Conservation (phyloP, 1,140 invertebrate species). For the Calephelis virginiensis region DNA sequence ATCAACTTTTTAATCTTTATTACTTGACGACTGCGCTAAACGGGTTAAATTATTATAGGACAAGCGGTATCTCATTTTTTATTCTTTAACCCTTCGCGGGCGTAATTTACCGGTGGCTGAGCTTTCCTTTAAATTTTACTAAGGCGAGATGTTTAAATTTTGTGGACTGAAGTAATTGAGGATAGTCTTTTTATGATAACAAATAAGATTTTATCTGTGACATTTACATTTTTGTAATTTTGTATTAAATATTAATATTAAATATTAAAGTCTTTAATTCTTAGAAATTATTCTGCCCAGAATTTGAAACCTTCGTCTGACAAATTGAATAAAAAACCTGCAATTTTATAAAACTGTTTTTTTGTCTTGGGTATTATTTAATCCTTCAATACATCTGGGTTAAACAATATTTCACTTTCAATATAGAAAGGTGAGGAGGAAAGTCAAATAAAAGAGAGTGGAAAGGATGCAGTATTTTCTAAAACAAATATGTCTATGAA, state of each 20-base stretch:
- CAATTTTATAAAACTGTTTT: too few relatives aligned
- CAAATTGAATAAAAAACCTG: too few relatives aligned
- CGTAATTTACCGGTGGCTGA: constrained; percentile 62
- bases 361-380: too few relatives aligned
- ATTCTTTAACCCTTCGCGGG: constrained; percentile 61
- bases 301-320: too few relatives aligned
- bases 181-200: constrained; percentile 36
- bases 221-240: neutral
- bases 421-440: too few relatives aligned
- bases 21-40: constrained; percentile 72
- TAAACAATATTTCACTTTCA: too few relatives aligned
- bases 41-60: constrained; percentile 75
- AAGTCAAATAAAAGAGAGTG: too few relatives aligned
- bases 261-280: too few relatives aligned
- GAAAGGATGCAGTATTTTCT: too few relatives aligned
- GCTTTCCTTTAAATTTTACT: constrained; percentile 53
- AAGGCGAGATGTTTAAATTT: constrained; percentile 44
- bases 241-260: too few relatives aligned
- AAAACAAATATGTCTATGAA: too few relatives aligned
- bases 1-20: constrained; percentile 79
- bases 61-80: constrained; percentile 66
- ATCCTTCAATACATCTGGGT: too few relatives aligned
- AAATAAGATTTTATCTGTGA: constrained; percentile 25
- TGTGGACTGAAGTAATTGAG: constrained; percentile 37
- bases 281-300: neutral